Percentiles rank a stretch among this genome's conserved stretches.
phyloP scores from a whole-genome alignment of 2,113 vertebrate genomes.

The Empidonax traillii region DNA sequence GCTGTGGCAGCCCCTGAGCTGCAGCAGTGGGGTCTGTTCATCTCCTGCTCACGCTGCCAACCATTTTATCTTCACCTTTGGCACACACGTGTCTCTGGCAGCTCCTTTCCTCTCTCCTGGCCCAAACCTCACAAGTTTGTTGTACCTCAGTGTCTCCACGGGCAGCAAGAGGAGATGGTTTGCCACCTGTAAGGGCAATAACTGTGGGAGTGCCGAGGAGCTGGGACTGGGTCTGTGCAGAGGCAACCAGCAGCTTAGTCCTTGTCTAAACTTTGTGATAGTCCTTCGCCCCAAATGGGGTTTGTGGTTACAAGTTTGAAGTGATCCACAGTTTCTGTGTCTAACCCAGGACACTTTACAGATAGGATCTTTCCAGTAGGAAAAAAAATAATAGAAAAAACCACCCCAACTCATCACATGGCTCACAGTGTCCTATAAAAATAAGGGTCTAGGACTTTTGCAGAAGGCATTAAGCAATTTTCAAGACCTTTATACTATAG shows the following conservation, averaged over 20 bases:
- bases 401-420: background rate
- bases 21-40: background rate
- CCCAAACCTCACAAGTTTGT: background rate
- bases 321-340: background rate
- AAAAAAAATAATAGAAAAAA: background rate
- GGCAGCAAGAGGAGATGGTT: background rate
- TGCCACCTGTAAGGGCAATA: background rate
- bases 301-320: background rate
- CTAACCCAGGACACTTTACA: background rate
- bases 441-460: background rate
- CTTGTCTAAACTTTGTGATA: background rate
- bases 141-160: background rate
- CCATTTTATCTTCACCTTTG: background rate
- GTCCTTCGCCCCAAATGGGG: rapidly evolving
- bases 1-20: background rate
- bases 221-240: background rate
- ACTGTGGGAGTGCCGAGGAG: background rate
- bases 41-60: background rate
- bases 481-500: background rate
- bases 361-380: background rate
- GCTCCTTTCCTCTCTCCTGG: background rate
- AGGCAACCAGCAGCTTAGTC: background rate
- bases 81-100: background rate
- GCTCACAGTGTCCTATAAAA: background rate
- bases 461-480: background rate